phyloP scores from a whole-genome alignment of 2,113 vertebrate species.

The Chrysemys picta region DNA sequence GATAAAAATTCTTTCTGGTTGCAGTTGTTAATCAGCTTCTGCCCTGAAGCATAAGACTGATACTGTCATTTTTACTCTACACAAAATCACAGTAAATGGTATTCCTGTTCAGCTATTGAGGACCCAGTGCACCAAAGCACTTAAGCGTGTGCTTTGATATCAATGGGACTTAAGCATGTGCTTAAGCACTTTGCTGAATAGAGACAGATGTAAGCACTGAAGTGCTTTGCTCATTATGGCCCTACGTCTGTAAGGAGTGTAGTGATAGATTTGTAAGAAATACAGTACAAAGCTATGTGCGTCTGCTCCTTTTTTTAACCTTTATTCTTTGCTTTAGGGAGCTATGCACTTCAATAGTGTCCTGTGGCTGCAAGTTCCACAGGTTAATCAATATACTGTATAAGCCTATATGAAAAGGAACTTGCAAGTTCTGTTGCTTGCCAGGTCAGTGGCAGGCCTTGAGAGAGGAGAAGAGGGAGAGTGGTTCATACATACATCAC shows the following conservation, averaged over 20 bases:
- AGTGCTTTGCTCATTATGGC: background rate
- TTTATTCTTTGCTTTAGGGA: background rate
- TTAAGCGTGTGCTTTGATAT: background rate
- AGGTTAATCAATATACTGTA: background rate
- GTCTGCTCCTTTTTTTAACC: background rate
- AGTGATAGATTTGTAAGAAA: background rate
- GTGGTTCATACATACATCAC: background rate
- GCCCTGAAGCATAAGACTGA: background rate
- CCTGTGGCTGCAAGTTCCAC: background rate
- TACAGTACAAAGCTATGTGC: background rate
- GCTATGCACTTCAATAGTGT: background rate
- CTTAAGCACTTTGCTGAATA: background rate
- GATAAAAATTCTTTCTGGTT: background rate
- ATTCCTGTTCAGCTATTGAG: background rate
- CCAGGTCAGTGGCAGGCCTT: background rate
- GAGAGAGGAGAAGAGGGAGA: background rate
- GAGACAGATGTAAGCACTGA: background rate
- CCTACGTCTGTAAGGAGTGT: background rate
- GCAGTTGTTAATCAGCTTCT: background rate
- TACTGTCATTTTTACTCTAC: background rate
- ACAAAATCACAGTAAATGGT: background rate
- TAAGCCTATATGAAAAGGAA: background rate
- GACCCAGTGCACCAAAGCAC: rapidly evolving
- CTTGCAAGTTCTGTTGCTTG: background rate
- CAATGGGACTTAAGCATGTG: background rate